Conservation (phyloP, 2,797 vertebrate genomes). For the Tarsius wallacei region DNA sequence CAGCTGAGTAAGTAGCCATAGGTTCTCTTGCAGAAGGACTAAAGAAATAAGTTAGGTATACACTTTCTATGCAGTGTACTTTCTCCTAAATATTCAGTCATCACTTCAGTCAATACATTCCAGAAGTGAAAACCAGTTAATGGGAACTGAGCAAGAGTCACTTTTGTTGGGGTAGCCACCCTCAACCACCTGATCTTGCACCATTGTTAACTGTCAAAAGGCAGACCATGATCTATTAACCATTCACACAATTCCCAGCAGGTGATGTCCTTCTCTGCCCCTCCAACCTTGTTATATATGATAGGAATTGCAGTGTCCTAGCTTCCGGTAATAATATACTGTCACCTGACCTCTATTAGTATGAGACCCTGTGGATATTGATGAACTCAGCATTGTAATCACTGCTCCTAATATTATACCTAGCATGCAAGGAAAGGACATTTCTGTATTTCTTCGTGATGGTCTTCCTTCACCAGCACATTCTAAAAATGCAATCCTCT, state of each 20-base stretch:
- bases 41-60: background rate
- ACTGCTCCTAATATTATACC: background rate
- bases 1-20: background rate
- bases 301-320: background rate
- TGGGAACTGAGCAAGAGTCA: background rate
- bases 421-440: background rate
- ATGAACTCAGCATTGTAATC: background rate
- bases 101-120: background rate
- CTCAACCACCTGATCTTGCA: background rate
- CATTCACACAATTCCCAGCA: background rate
- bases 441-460: background rate
- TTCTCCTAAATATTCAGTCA: background rate
- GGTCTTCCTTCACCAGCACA: background rate
- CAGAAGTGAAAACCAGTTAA: background rate
- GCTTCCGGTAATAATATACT: background rate
- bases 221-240: background rate
- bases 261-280: background rate
- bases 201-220: background rate
- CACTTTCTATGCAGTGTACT: background rate
- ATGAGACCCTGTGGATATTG: fast-evolving
- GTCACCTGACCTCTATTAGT: background rate
- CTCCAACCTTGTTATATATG: background rate
- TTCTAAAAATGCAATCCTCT: background rate
- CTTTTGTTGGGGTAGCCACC: background rate
- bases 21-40: background rate